These are phyloP conservation scores for Drosophila bocki DNA, from an alignment of 1,140 invertebrate species.

Conservation along the genomic window DNA sequence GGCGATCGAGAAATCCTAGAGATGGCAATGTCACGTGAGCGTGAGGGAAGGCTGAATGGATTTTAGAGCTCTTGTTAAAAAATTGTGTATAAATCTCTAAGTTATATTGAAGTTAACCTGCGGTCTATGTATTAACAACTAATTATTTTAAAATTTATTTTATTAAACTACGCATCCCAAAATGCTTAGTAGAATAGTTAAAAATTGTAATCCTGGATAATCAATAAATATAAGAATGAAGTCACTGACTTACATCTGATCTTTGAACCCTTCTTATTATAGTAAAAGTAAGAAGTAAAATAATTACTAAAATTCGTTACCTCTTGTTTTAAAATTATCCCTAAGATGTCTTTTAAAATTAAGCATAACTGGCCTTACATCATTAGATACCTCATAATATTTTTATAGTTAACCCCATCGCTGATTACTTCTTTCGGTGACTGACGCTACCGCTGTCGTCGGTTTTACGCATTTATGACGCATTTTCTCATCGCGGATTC, in stretches of 20 bases:
- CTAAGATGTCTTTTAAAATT: neutral
- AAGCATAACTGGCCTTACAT: neutral
- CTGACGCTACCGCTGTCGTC: slow-evolving; percentile 56
- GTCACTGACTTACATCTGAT: too few relatives aligned
- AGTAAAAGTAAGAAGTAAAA: too few relatives aligned
- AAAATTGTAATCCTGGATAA: neutral
- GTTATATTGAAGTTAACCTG: neutral
- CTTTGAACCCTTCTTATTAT: too few relatives aligned
- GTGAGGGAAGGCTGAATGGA: neutral
- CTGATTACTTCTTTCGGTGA: slow-evolving; percentile 7
- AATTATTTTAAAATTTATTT: too few relatives aligned
- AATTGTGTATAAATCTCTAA: neutral
- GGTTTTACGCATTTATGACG: slow-evolving; percentile 84
- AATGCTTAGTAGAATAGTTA: neutral
- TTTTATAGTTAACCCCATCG: slow-evolving; percentile 7
- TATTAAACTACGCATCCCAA: neutral
- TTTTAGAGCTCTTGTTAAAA: neutral
- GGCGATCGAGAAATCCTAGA: slow-evolving; percentile 42
- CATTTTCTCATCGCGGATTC: slow-evolving; percentile 78
- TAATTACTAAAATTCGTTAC: too few relatives aligned
- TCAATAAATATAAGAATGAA: too few relatives aligned
- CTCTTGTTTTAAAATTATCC: neutral
- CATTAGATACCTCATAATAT: neutral
- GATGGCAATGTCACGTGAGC: slow-evolving; percentile 28
- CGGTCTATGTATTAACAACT: neutral